Evolutionary conservation across 1,140 invertebrate genomes (phyloP).

Genomic region (Holotrichia oblita): DNA sequence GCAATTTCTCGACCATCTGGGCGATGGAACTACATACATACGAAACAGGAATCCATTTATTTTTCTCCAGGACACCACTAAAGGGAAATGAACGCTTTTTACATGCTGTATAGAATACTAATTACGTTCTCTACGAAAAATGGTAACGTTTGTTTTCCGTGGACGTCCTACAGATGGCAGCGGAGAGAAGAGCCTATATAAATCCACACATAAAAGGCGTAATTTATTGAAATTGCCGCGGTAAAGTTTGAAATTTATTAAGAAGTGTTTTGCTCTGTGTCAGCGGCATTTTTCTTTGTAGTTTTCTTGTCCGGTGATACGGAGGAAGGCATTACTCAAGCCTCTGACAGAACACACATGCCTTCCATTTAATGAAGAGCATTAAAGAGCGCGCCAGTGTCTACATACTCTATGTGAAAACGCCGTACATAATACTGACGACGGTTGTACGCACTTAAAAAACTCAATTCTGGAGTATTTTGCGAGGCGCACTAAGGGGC

Average conservation of each 20-base stretch:
- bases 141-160: conserved; percentile 6
- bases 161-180: not conserved
- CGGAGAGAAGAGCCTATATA: conserved; percentile 11
- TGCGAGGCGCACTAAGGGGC: not conserved
- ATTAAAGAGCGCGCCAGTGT: conserved; percentile 38
- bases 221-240: conserved; percentile 42
- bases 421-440: not conserved
- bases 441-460: conserved; percentile 16
- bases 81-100: conserved; percentile 16
- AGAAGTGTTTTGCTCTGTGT: conserved; percentile 45
- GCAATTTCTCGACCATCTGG: conserved; percentile 9
- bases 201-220: conserved; percentile 39
- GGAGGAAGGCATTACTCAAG: conserved; percentile 45
- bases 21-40: not conserved
- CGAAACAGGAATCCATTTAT: conserved; percentile 1
- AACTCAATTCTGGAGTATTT: not conserved
- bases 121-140: not conserved
- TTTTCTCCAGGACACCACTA: not conserved
- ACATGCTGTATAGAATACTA: not conserved
- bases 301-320: conserved; percentile 42
- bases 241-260: conserved; percentile 45
- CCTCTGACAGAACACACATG: conserved; percentile 45
- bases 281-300: conserved; percentile 46
- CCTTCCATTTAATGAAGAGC: conserved; percentile 45
- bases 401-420: conserved; percentile 22